Percentiles rank a stretch among this genome's conserved stretches.
phyloP scores from a whole-genome alignment of 2,888 invertebrate species.

The Ophraella communa region DNA sequence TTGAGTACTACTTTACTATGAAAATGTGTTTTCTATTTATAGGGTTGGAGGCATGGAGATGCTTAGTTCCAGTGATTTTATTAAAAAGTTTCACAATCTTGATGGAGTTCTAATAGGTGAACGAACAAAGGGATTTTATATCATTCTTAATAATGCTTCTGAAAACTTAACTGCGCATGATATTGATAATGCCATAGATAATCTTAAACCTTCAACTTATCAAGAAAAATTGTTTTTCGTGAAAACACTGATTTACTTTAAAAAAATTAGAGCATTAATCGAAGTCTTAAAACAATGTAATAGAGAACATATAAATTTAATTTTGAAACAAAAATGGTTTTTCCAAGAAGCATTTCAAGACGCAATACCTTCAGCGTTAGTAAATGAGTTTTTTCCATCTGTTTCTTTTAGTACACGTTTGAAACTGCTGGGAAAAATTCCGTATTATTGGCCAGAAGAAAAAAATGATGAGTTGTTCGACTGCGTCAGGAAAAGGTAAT shows the following conservation, averaged over 20 bases:
- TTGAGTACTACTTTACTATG: too few relatives aligned
- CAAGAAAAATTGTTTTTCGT: slow-evolving; percentile 43
- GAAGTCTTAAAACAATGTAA: slow-evolving; percentile 41
- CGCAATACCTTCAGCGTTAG: slow-evolving; percentile 30
- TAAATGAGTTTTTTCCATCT: slow-evolving; percentile 41
- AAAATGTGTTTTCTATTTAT: not conserved
- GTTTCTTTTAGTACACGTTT: slow-evolving; percentile 40
- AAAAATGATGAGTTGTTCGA: slow-evolving; percentile 42
- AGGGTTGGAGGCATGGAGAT: not conserved
- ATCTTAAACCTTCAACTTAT: slow-evolving; percentile 41
- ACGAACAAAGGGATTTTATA: slow-evolving; percentile 39
- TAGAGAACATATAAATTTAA: slow-evolving; percentile 40
- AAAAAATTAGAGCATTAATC: slow-evolving; percentile 33
- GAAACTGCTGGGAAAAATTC: slow-evolving; percentile 43
- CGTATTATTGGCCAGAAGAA: slow-evolving; percentile 29
- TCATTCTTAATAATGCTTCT: slow-evolving; percentile 32
- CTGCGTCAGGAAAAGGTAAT: slow-evolving; percentile 36
- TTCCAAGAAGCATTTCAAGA: slow-evolving; percentile 40
- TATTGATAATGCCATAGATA: slow-evolving; percentile 20
- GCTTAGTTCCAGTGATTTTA: slow-evolving; percentile 28
- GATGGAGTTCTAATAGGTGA: slow-evolving; percentile 38
- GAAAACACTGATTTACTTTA: slow-evolving; percentile 42
- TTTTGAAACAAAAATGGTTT: slow-evolving; percentile 44
- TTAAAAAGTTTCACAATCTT: slow-evolving; percentile 36
- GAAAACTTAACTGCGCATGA: slow-evolving; percentile 13